phyloP scores from a whole-genome alignment of 2,113 vertebrate genomes.

The Austrofundulus limnaeus region DNA sequence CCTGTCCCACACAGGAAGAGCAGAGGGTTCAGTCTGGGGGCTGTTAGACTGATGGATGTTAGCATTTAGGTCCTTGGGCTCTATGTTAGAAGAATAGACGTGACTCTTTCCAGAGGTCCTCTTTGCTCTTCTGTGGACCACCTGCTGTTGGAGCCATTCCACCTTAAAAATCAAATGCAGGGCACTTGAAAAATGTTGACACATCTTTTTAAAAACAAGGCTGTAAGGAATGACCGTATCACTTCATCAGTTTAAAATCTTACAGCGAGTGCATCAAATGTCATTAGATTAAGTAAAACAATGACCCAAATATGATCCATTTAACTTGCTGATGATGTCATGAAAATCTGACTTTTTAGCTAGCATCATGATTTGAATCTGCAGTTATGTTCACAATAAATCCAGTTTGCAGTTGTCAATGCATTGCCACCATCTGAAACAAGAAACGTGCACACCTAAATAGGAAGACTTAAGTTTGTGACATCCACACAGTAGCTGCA shows the following conservation, averaged over 20 bases:
- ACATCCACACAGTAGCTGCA: too few species aligned
- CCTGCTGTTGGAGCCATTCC: slow-evolving; percentile 95
- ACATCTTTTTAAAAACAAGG: neutral
- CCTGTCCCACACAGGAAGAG: slow-evolving; percentile 87
- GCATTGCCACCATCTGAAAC: too few species aligned
- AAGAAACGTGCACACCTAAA: too few species aligned
- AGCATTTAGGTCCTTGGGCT: slow-evolving; percentile 21
- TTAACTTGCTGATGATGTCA: too few species aligned
- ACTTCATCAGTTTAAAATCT: neutral
- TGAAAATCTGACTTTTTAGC: too few species aligned
- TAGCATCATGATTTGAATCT: too few species aligned
- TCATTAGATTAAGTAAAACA: too few species aligned
- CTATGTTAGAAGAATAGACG: slow-evolving; percentile 19
- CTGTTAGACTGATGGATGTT: slow-evolving; percentile 17
- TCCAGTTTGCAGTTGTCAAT: too few species aligned
- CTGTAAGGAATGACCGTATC: neutral
- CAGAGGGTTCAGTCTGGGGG: slow-evolving; percentile 79
- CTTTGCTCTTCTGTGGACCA: slow-evolving; percentile 86
- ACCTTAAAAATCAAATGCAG: slow-evolving; percentile 79
- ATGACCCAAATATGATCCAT: too few species aligned
- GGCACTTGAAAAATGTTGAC: neutral
- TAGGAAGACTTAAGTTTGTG: too few species aligned
- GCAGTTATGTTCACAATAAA: too few species aligned
- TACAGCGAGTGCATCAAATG: too few species aligned
- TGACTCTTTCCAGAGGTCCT: slow-evolving; percentile 80